Evolutionary conservation across 2,797 vertebrate species (phyloP).

Genomic region (Danio kyathit): DNA sequence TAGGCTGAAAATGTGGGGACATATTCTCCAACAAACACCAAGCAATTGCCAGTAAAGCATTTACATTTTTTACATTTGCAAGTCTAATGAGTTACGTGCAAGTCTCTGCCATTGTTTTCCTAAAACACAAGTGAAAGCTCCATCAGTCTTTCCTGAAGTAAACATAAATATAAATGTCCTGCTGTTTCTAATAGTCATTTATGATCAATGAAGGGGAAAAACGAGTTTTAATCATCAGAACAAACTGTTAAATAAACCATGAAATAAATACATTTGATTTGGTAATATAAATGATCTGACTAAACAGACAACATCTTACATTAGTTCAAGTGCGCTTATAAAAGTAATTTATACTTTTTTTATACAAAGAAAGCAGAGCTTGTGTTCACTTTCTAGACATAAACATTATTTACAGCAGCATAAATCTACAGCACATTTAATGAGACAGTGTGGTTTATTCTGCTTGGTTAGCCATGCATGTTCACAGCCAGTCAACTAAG

Average conservation of each 20-base stretch:
- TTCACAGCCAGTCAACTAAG: constrained; percentile 6
- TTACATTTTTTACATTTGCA: constrained; percentile 39
- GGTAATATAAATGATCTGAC: constrained; percentile 31
- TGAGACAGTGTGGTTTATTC: constrained; percentile 1
- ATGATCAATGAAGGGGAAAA: neutral
- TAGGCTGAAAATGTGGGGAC: constrained; percentile 18
- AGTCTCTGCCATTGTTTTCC: constrained; percentile 5
- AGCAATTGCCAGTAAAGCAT: constrained; percentile 7
- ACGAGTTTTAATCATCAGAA: neutral
- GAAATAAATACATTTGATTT: constrained; percentile 17
- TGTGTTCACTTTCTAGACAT: neutral
- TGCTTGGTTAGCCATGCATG: constrained; percentile 19
- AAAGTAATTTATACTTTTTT: too few relatives aligned
- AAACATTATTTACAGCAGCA: neutral
- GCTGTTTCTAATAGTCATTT: constrained; percentile 11
- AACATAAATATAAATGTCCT: neutral
- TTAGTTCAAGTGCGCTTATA: constrained; percentile 16
- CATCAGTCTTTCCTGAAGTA: neutral
- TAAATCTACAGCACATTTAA: neutral
- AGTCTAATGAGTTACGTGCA: constrained; percentile 26
- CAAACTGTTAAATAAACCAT: neutral
- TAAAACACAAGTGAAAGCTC: neutral
- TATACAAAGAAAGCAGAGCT: neutral
- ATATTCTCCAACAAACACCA: constrained; percentile 16
- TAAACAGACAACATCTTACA: constrained; percentile 23